Percentiles rank a stretch among this genome's conserved stretches.
phyloP scores from a whole-genome alignment of 1,140 invertebrate genomes.

The Euborellia annulipes region DNA sequence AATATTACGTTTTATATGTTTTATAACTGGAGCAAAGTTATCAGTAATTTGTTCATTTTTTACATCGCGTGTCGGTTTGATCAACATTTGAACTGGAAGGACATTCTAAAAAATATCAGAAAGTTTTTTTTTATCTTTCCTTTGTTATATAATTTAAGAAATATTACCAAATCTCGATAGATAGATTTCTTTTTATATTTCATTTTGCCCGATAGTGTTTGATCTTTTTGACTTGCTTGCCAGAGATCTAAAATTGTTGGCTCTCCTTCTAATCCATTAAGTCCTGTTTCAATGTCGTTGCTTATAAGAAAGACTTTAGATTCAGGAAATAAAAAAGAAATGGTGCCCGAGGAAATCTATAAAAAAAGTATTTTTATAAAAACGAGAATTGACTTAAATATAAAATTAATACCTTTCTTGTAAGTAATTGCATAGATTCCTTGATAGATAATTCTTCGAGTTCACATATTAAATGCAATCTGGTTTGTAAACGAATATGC shows the following conservation, averaged over 20 bases:
- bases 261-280: constrained; percentile 25
- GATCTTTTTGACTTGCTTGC: constrained; percentile 24
- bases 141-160: no score
- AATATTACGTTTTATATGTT: constrained; percentile 31
- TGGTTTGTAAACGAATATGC: no score
- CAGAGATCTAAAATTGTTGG: constrained; percentile 37
- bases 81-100: constrained; percentile 28
- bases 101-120: constrained; percentile 22
- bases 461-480: no score
- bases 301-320: constrained; percentile 41
- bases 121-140: background rate
- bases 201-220: constrained; percentile 22
- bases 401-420: no score
- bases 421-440: no score
- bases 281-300: constrained; percentile 31
- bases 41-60: constrained; percentile 18
- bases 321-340: constrained; percentile 42
- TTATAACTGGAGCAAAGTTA: constrained; percentile 32
- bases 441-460: no score
- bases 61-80: constrained; percentile 27
- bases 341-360: constrained; percentile 44
- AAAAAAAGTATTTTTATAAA: no score
- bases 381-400: no score
- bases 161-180: constrained; percentile 27
- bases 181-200: constrained; percentile 32